Evolutionary conservation across 2,113 vertebrate species (phyloP).

Genomic region (Caloenas nicobarica): DNA sequence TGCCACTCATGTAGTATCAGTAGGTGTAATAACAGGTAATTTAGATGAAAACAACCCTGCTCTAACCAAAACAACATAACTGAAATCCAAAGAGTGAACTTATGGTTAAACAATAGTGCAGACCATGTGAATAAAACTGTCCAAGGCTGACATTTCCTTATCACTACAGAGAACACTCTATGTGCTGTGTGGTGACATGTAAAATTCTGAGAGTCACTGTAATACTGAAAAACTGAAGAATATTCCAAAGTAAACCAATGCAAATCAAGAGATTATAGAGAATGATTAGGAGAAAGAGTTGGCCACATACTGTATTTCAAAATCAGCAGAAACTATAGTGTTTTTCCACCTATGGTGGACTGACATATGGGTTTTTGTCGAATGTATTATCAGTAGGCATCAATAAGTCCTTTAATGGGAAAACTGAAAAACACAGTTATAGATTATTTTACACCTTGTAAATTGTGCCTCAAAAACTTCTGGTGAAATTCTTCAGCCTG

Average conservation of each 20-base stretch:
- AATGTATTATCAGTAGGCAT: neutral
- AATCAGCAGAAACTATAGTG: neutral
- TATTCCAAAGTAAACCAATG: neutral
- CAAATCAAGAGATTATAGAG: neutral
- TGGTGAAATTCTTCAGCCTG: neutral
- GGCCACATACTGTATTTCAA: neutral
- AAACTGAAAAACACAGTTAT: neutral
- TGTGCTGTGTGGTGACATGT: fast-evolving
- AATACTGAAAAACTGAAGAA: neutral
- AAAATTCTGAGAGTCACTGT: neutral
- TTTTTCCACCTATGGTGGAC: neutral
- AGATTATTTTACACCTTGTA: neutral
- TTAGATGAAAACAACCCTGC: neutral
- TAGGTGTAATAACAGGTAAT: neutral
- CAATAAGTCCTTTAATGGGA: neutral
- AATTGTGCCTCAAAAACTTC: neutral
- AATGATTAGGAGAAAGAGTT: neutral
- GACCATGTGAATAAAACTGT: neutral
- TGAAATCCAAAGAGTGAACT: neutral
- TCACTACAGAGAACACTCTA: neutral
- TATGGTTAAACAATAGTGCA: neutral
- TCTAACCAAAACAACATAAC: neutral
- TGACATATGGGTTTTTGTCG: neutral
- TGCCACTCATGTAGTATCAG: neutral
- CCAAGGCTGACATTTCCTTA: fast-evolving